These are phyloP conservation scores for Beris chalybata DNA, from an alignment of 2,888 invertebrate species.

Conservation along the genomic window DNA sequence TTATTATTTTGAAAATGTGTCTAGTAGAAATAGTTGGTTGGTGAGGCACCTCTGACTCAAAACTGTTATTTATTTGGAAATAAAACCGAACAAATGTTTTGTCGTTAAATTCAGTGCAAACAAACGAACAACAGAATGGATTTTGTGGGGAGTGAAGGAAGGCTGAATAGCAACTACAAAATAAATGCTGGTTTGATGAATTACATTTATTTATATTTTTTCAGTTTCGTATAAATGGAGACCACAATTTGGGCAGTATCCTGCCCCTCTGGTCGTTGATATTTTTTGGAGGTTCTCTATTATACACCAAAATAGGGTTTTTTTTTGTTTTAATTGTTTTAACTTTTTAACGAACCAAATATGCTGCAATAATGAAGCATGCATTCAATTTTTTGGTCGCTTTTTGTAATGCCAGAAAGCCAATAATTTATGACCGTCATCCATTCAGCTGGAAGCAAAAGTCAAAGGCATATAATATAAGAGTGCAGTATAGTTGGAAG, in stretches of 20 bases:
- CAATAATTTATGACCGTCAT: constrained; percentile 29
- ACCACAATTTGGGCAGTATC: constrained; percentile 19
- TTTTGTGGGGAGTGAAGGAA: neutral
- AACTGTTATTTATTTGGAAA: constrained; percentile 24
- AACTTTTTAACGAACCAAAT: constrained; percentile 27
- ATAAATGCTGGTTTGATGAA: constrained; percentile 21
- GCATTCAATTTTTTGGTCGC: neutral
- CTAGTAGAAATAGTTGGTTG: too few relatives aligned
- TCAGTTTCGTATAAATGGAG: constrained; percentile 13
- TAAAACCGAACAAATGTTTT: constrained; percentile 25
- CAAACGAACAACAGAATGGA: neutral
- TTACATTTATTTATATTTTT: constrained; percentile 18
- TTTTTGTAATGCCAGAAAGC: constrained; percentile 11
- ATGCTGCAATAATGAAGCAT: constrained; percentile 23
- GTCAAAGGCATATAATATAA: constrained; percentile 22
- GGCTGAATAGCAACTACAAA: neutral
- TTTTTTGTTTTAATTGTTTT: constrained; percentile 12
- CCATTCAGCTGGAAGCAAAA: constrained; percentile 26
- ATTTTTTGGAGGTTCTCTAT: neutral
- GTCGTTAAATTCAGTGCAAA: constrained; percentile 20
- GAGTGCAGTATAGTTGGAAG: too few relatives aligned
- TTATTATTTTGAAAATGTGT: too few relatives aligned
- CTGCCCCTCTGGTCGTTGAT: neutral
- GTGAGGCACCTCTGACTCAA: neutral
- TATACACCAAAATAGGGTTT: neutral